These are phyloP conservation scores for Gymnarchus niloticus DNA, from an alignment of 2,113 vertebrate species.

Conservation along the genomic window DNA sequence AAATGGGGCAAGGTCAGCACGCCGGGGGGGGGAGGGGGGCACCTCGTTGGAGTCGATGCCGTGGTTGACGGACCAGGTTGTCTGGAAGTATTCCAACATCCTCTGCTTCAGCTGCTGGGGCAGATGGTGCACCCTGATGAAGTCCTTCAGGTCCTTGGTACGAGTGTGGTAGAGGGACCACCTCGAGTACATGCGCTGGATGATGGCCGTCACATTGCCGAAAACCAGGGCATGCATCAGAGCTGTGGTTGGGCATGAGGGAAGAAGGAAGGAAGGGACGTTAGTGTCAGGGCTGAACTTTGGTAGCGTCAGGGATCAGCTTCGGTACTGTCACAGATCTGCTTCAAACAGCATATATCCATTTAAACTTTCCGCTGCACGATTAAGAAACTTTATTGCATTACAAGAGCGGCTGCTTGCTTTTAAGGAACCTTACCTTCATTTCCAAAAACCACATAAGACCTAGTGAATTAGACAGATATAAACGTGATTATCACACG, in stretches of 20 bases:
- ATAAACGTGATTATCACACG: background rate
- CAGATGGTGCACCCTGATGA: conserved; percentile 91
- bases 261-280: background rate
- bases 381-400: no score
- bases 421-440: no score
- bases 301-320: no score
- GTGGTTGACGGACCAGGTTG: conserved; percentile 98
- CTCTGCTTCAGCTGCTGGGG: conserved; percentile 95
- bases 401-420: no score
- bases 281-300: background rate
- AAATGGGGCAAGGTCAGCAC: background rate
- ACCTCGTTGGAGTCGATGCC: conserved; percentile 98
- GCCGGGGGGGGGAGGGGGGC: background rate
- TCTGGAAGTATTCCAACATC: conserved; percentile 98
- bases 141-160: conserved; percentile 96
- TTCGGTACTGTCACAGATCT: no score
- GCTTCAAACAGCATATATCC: no score
- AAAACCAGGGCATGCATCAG: conserved; percentile 98
- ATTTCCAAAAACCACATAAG: background rate
- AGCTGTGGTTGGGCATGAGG: conserved; percentile 55
- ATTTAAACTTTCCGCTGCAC: no score
- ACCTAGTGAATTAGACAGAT: background rate
- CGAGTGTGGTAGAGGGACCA: conserved; percentile 98
- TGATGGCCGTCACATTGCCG: conserved; percentile 96
- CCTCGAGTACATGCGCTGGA: conserved; percentile 95